These are phyloP conservation scores for Orchesella flavescens DNA, from an alignment of 2,888 invertebrate species.

Conservation along the genomic window DNA sequence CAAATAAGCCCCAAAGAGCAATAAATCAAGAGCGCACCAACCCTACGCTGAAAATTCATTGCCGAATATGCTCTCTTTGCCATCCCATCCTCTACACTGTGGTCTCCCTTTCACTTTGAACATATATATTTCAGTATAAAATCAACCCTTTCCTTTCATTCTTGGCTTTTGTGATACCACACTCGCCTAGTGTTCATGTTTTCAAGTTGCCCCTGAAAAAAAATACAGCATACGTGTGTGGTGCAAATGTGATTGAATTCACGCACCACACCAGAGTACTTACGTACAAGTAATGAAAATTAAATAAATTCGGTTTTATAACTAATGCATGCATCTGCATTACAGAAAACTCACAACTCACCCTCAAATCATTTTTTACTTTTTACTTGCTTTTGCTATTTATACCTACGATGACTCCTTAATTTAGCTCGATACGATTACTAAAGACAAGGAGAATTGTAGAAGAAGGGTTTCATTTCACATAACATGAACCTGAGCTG, in stretches of 20 bases:
- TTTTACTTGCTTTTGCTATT: neutral
- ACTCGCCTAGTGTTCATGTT: neutral
- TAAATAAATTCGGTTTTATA: too few species aligned
- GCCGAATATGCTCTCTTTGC: neutral
- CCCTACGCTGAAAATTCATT: constrained; percentile 20
- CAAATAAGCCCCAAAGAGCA: constrained; percentile 28
- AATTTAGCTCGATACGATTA: too few species aligned
- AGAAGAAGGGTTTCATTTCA: too few species aligned
- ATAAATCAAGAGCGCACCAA: constrained; percentile 28
- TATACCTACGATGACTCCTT: neutral
- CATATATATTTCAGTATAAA: constrained; percentile 3
- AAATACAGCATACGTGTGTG: too few species aligned
- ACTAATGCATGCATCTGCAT: too few species aligned
- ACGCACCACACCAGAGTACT: too few species aligned
- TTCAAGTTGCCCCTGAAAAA: constrained; percentile 21
- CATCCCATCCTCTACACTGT: constrained; percentile 4
- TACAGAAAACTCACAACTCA: neutral
- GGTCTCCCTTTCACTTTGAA: constrained; percentile 39
- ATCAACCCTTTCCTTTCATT: constrained; percentile 33
- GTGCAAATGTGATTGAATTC: too few species aligned
- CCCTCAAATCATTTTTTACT: constrained; percentile 4
- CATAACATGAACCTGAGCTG: too few species aligned
- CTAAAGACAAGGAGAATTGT: too few species aligned
- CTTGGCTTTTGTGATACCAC: neutral
- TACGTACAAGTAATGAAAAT: neutral